Conservation (phyloP, 2,113 vertebrate genomes). For the Anser brachyrhynchus region DNA sequence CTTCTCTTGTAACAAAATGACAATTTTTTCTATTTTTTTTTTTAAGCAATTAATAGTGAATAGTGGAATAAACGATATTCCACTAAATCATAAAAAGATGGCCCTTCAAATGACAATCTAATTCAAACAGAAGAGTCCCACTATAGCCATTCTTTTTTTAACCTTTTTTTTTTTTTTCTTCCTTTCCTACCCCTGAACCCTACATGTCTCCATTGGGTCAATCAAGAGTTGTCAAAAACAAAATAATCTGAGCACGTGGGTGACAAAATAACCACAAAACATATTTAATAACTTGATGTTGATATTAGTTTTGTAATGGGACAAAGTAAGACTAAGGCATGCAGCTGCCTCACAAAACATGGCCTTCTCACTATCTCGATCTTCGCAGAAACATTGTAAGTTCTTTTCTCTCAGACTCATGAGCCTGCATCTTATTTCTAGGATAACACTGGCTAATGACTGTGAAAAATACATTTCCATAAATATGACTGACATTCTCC, state of each 20-base stretch:
- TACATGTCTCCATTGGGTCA: not conserved
- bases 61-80: not conserved
- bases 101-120: not conserved
- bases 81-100: not conserved
- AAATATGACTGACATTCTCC: slow-evolving; percentile 10
- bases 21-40: not conserved
- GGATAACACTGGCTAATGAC: slow-evolving; percentile 29
- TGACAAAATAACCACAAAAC: not conserved
- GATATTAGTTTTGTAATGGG: not conserved
- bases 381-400: not conserved
- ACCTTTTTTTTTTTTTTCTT: not conserved
- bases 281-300: not conserved
- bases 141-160: not conserved
- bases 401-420: not conserved
- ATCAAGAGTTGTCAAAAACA: not conserved
- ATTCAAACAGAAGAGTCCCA: not conserved
- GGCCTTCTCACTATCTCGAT: not conserved
- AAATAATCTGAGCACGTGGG: not conserved
- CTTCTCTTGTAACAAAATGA: not conserved
- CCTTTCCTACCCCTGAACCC: not conserved
- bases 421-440: not conserved
- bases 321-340: not conserved
- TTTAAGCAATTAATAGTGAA: not conserved
- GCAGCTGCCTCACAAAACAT: not conserved
- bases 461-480: slow-evolving; percentile 15